A percentile compares a stretch with the other conserved stretches of the same genome.
phyloP scores from a whole-genome alignment of 2,797 vertebrate genomes.

The Morelia viridis region DNA sequence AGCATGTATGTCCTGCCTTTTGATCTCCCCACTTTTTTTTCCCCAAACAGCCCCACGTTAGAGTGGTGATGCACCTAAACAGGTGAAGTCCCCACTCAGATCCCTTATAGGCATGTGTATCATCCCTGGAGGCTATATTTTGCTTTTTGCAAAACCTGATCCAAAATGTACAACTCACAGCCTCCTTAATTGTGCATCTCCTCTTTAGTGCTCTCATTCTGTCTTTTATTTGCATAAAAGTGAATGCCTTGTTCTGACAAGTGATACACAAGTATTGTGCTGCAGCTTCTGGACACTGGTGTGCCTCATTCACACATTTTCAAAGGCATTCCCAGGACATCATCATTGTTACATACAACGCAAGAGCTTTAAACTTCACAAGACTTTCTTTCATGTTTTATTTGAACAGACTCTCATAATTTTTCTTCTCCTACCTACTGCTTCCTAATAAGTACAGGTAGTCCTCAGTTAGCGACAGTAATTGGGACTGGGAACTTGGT shows the following conservation, averaged over 20 bases:
- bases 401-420: background rate
- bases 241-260: background rate
- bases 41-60: background rate
- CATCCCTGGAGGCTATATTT: background rate
- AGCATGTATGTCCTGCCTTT: constrained; percentile 23
- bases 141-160: background rate
- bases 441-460: background rate
- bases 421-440: background rate
- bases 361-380: background rate
- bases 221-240: background rate
- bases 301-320: background rate
- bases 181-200: no score
- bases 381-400: background rate
- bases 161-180: background rate
- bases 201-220: background rate
- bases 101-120: no score
- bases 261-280: background rate
- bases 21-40: background rate
- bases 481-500: background rate
- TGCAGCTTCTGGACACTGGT: background rate
- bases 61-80: background rate
- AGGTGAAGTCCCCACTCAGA: background rate
- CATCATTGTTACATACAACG: background rate
- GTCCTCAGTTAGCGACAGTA: background rate
- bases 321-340: background rate